Evolutionary conservation across 2,113 vertebrate species (phyloP).

Genomic region (Burhinus oedicnemus): DNA sequence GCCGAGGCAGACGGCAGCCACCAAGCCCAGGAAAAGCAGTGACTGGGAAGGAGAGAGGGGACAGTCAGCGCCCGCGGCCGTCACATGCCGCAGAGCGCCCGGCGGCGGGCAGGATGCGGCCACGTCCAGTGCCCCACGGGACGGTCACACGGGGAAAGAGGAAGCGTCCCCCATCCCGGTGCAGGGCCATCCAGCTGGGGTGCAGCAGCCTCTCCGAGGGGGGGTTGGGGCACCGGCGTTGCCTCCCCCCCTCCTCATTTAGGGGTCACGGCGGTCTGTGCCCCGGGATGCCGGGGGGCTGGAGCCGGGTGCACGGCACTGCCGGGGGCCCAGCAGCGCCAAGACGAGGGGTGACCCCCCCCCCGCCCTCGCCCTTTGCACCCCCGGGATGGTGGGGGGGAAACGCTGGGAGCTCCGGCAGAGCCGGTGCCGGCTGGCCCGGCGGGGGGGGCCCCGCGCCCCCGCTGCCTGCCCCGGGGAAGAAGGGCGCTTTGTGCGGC

Average conservation of each 20-base stretch:
- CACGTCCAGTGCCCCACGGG: neutral
- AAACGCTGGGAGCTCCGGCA: neutral
- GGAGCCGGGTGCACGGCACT: neutral
- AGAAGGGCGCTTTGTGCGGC: constrained; percentile 26
- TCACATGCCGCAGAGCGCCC: neutral
- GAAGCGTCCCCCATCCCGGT: neutral
- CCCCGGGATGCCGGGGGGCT: neutral
- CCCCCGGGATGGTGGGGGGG: neutral
- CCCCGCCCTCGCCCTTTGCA: neutral
- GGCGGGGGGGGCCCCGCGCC: neutral
- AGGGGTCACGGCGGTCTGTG: neutral
- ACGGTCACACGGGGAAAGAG: neutral
- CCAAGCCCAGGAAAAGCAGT: constrained; percentile 87
- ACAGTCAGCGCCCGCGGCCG: neutral
- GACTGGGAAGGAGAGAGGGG: constrained; percentile 72
- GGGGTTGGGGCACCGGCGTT: too few species aligned
- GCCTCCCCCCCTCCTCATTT: neutral
- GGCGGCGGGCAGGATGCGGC: neutral
- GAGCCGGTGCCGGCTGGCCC: neutral
- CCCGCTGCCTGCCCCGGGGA: neutral
- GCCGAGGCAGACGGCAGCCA: constrained; percentile 85
- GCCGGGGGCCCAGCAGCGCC: too few species aligned
- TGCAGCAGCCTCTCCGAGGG: neutral
- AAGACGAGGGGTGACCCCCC: neutral
- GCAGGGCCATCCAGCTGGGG: accelerated